Evolutionary conservation across 2,113 vertebrate genomes (phyloP), one percentile per base, ranked within the genome.

Genomic region (Eulemur macaco): DNA sequence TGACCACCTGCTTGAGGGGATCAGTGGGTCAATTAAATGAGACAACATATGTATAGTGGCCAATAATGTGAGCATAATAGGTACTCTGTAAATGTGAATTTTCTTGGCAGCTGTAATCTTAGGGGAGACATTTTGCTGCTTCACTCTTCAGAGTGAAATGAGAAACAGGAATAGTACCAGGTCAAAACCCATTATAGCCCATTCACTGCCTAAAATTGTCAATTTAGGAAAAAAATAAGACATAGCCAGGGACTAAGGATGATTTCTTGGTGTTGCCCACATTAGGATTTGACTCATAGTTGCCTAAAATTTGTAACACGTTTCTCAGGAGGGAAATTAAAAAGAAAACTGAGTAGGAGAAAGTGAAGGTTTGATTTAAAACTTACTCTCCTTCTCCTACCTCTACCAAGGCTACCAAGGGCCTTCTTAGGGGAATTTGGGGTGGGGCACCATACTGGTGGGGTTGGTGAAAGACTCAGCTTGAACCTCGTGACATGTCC

Each of bases 401-500:
- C 42, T 4, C 42, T 37, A 47, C 66, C 50, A 68, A 47, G 8
- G 39, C n/a, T 63, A 1, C 29, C 25, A 60, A 31, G 12, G 18
- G 21, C 8, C 37, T 91, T 97, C 98, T 69, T 83, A 58, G 52
- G 94, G 81, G 37, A 64, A 96, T 93, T 98, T 98, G 98, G 21
- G 97, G 96, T 97, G 97, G 97, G 98, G 98, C 10, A 1, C 60
- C 96, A 98, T 96, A 97, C 94, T 98, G 94, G 97, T 97, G 97
- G 85, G 98, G 97, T 74, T 82, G 56, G 96, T 97, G 96, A 96
- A 95, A 71, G 97, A 97, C 60, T 95, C 66, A 82, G 98, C 97
- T 89, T 92, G 97, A 92, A 97, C 63, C 85, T 83, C 86, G 82
- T 98, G 97, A 80, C 98, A 98, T 17, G 97, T 97, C 54, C 97